Conservation (phyloP, 2,888 invertebrate genomes). For the Neoaliturus tenellus region DNA sequence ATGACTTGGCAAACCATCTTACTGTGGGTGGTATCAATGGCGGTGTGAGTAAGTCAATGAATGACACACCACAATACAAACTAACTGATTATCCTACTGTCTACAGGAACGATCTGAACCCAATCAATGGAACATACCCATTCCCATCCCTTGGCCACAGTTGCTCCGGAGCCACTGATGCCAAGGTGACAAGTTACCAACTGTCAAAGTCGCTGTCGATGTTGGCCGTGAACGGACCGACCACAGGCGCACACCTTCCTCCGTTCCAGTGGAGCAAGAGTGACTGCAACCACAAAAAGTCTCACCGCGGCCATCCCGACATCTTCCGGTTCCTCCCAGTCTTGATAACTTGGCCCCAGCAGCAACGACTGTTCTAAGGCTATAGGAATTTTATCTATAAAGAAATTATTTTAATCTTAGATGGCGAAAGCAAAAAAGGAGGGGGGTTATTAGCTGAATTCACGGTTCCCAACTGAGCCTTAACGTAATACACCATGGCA, state of each 20-base stretch:
- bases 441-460: no score
- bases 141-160: slow-evolving; percentile 82
- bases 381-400: no score
- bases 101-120: slow-evolving; percentile 81
- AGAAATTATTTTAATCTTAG: no score
- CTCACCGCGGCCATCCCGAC: slow-evolving; percentile 83
- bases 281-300: slow-evolving; percentile 76
- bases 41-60: no score
- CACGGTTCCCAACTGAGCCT: no score
- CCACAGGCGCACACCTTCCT: slow-evolving; percentile 77
- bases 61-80: no score
- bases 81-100: no score
- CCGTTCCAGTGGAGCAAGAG: slow-evolving; percentile 81
- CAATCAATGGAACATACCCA: slow-evolving; percentile 81
- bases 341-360: slow-evolving; percentile 75
- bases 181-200: slow-evolving; percentile 77
- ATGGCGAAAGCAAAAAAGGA: no score
- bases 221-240: slow-evolving; percentile 75
- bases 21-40: no score
- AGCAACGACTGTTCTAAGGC: no score
- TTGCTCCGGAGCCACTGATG: slow-evolving; percentile 82
- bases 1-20: no score
- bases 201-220: slow-evolving; percentile 73
- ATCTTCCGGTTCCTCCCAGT: slow-evolving; percentile 79
- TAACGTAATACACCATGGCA: no score